A percentile compares a stretch with the other conserved stretches of the same genome.
These are phyloP conservation scores for Limenitis arthemis DNA, from an alignment of 2,888 invertebrate genomes.

Conservation along the genomic window DNA sequence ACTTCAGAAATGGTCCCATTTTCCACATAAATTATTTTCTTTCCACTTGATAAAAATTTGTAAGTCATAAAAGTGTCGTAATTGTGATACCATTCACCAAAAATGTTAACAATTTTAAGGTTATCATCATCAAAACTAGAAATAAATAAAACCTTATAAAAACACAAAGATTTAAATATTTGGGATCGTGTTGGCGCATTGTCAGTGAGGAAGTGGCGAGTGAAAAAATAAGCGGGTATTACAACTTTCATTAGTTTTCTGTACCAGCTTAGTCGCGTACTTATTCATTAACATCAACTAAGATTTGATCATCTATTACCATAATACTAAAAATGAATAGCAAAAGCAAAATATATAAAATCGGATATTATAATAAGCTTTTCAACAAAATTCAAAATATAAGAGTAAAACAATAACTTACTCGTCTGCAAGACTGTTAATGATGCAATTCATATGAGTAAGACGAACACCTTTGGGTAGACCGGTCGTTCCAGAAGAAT, in stretches of 20 bases:
- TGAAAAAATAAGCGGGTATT: no score
- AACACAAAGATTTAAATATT: neutral
- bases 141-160: slow-evolving; percentile 7
- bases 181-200: neutral
- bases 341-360: neutral
- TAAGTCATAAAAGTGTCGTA: slow-evolving; percentile 51
- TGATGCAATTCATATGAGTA: slow-evolving; percentile 70
- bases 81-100: slow-evolving; percentile 52
- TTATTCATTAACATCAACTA: neutral
- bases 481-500: slow-evolving; percentile 81
- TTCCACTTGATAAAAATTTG: slow-evolving; percentile 44
- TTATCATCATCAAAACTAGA: slow-evolving; percentile 41
- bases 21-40: slow-evolving; percentile 40
- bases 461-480: slow-evolving; percentile 77
- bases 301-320: no score
- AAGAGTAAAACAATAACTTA: slow-evolving; percentile 31
- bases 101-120: slow-evolving; percentile 38
- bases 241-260: no score
- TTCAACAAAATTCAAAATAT: neutral
- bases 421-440: slow-evolving; percentile 44
- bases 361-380: no score
- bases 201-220: no score
- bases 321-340: no score
- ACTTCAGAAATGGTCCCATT: slow-evolving; percentile 29
- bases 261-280: neutral